phyloP scores from a whole-genome alignment of 2,113 vertebrate species.

The Daphoenositta chrysoptera region DNA sequence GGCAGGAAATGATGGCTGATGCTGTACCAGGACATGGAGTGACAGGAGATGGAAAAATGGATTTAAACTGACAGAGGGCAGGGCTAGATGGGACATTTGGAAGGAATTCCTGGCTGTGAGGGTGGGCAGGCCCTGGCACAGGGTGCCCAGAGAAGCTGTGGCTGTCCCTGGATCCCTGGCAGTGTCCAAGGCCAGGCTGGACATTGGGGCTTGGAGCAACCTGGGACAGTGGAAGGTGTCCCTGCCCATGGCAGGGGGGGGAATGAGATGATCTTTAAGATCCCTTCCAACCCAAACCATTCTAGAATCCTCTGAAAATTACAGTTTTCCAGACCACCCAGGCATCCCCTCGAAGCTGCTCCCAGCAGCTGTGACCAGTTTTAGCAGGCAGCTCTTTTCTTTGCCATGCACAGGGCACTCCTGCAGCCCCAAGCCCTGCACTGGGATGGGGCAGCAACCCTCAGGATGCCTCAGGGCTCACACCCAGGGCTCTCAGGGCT shows the following conservation, averaged over 20 bases:
- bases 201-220: fast-evolving
- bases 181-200: background rate
- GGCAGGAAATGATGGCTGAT: background rate
- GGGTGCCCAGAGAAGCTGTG: background rate
- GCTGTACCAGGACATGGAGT: background rate
- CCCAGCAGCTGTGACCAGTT: background rate
- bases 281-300: background rate
- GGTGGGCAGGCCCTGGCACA: background rate
- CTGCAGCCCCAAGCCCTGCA: background rate
- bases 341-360: background rate
- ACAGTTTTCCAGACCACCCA: background rate
- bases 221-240: fast-evolving
- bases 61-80: background rate
- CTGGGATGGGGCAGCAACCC: background rate
- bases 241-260: background rate
- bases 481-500: background rate
- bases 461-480: background rate
- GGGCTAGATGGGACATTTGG: no score
- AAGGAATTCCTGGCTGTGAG: background rate
- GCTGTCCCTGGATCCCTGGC: background rate
- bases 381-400: background rate
- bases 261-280: background rate
- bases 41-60: background rate
- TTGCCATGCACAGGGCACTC: background rate
- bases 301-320: background rate